Conservation (phyloP, 2,888 invertebrate genomes). For the Plebejus melissa region DNA sequence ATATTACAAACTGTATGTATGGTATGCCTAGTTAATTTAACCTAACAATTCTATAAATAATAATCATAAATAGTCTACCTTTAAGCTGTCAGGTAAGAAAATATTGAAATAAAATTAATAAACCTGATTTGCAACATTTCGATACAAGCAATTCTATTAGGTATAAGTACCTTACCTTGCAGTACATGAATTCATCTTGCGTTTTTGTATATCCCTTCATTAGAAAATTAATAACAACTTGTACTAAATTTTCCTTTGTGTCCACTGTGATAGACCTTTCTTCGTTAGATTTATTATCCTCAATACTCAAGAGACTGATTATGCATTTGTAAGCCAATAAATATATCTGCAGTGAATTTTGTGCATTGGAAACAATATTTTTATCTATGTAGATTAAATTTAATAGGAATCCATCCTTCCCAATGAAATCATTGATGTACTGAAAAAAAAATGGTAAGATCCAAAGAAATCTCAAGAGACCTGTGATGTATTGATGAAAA, state of each 20-base stretch:
- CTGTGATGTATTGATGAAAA: not conserved
- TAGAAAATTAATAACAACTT: conserved; percentile 60
- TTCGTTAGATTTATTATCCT: conserved; percentile 47
- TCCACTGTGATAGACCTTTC: conserved; percentile 42
- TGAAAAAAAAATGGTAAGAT: conserved; percentile 41
- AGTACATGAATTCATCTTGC: conserved; percentile 68
- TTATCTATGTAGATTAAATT: conserved; percentile 52
- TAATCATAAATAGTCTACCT: too few species aligned
- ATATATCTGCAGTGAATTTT: conserved; percentile 54
- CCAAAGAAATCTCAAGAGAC: not conserved
- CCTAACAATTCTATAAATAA: not conserved
- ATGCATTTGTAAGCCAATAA: conserved; percentile 61
- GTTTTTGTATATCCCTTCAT: conserved; percentile 52
- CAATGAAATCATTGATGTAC: conserved; percentile 61
- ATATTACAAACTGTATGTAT: not conserved
- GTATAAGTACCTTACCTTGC: conserved; percentile 59
- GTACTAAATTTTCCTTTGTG: conserved; percentile 55
- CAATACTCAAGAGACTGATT: conserved; percentile 47
- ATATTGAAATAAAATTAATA: too few species aligned
- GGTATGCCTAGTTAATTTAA: not conserved
- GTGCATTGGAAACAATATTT: conserved; percentile 39
- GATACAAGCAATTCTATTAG: not conserved
- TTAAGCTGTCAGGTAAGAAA: too few species aligned
- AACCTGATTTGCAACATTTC: too few species aligned
- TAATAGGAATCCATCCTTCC: conserved; percentile 55